phyloP scores from a whole-genome alignment of 2,113 vertebrate genomes.

The Psittacus erithacus region DNA sequence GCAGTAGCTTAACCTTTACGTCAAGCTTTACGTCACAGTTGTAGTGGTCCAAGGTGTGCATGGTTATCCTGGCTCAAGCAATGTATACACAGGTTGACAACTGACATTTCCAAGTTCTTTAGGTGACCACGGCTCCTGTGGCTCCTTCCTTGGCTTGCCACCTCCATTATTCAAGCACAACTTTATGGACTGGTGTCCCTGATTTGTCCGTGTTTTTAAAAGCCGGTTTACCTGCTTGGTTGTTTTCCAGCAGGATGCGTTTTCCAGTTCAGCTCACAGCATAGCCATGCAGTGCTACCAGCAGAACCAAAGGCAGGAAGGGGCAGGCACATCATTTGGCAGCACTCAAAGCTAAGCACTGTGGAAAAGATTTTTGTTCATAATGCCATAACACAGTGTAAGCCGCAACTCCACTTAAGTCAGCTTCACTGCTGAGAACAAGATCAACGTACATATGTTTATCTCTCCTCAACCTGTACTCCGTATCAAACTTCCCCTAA shows the following conservation, averaged over 20 bases:
- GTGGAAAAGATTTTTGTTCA: background rate
- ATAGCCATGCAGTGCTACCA: accelerated
- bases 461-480: background rate
- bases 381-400: accelerated
- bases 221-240: background rate
- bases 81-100: background rate
- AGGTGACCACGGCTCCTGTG: background rate
- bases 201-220: background rate
- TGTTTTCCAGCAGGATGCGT: background rate
- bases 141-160: background rate
- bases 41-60: background rate
- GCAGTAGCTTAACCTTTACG: background rate
- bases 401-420: background rate
- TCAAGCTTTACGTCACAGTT: background rate
- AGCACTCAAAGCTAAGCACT: background rate
- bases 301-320: background rate
- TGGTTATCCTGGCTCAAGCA: background rate
- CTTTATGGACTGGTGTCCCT: background rate
- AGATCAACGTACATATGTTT: background rate
- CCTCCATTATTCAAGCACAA: background rate
- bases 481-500: background rate
- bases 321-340: accelerated
- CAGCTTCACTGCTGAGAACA: background rate
- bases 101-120: background rate
- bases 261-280: background rate